phyloP scores from a whole-genome alignment of 2,888 invertebrate species.

The Griposia aprilina region DNA sequence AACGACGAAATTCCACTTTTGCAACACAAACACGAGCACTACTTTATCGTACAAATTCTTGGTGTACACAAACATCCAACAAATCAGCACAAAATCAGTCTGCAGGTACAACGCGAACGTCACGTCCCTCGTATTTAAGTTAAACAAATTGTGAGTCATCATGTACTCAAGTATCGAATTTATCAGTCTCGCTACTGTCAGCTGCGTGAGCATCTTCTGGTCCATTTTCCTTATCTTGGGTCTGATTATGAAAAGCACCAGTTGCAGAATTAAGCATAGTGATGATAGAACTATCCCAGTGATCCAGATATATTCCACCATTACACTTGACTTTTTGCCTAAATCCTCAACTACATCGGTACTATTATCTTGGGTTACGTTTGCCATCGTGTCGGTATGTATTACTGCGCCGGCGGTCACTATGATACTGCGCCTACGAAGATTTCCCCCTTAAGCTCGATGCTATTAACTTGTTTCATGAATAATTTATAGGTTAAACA shows the following conservation, averaged over 20 bases:
- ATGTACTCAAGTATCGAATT: constrained; percentile 75
- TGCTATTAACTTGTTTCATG: not conserved
- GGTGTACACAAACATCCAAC: constrained; percentile 82
- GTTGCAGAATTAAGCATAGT: constrained; percentile 72
- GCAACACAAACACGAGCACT: constrained; percentile 75
- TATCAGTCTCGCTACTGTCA: constrained; percentile 76
- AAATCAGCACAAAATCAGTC: constrained; percentile 76
- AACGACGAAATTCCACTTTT: constrained; percentile 67
- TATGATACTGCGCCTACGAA: constrained; percentile 21
- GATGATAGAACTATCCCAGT: constrained; percentile 74
- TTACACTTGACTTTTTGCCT: not conserved
- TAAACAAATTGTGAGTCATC: constrained; percentile 49
- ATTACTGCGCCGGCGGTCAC: not conserved
- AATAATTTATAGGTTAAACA: constrained; percentile 1
- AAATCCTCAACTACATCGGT: not conserved
- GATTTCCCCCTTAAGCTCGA: constrained; percentile 19
- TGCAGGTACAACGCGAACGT: constrained; percentile 73
- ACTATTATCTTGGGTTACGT: constrained; percentile 21
- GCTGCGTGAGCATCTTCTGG: constrained; percentile 77
- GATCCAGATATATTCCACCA: constrained; percentile 69
- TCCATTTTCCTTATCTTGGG: constrained; percentile 78
- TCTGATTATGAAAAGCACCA: constrained; percentile 67
- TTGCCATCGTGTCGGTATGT: constrained; percentile 40
- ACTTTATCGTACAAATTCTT: constrained; percentile 82
- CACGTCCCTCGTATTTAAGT: constrained; percentile 40